phyloP scores from a whole-genome alignment of 2,888 invertebrate genomes.

The Panzeria rudis region DNA sequence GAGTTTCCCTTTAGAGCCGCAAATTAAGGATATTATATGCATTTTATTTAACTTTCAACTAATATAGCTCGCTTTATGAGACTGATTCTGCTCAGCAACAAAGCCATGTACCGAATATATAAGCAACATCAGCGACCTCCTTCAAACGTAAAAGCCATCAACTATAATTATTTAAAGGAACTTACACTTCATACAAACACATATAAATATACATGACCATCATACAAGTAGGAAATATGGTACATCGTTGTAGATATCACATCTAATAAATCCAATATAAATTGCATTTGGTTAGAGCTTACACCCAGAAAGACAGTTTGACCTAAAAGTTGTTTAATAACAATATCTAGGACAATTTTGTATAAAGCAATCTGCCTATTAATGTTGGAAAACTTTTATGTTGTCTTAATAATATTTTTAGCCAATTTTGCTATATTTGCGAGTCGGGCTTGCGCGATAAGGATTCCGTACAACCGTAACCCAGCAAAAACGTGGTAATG shows the following conservation, averaged over 20 bases:
- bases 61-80: not conserved
- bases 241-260: conserved; percentile 1
- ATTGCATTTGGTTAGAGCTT: conserved; percentile 17
- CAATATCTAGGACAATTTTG: too few relatives aligned
- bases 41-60: not conserved
- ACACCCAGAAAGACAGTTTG: not conserved
- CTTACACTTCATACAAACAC: not conserved
- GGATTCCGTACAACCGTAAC: too few relatives aligned
- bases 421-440: too few relatives aligned
- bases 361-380: too few relatives aligned
- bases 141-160: conserved; percentile 18
- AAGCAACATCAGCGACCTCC: not conserved
- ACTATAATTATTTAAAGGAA: conserved; percentile 23
- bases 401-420: too few relatives aligned
- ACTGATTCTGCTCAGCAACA: not conserved
- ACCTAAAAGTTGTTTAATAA: not conserved
- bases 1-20: too few relatives aligned
- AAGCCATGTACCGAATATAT: not conserved
- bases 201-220: not conserved
- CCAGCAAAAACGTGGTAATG: too few relatives aligned
- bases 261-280: conserved; percentile 41
- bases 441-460: too few relatives aligned
- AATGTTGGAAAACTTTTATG: too few relatives aligned
- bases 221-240: not conserved
- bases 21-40: not conserved